Evolutionary conservation across 2,113 vertebrate genomes (phyloP).

Genomic region (Cololabis saira): DNA sequence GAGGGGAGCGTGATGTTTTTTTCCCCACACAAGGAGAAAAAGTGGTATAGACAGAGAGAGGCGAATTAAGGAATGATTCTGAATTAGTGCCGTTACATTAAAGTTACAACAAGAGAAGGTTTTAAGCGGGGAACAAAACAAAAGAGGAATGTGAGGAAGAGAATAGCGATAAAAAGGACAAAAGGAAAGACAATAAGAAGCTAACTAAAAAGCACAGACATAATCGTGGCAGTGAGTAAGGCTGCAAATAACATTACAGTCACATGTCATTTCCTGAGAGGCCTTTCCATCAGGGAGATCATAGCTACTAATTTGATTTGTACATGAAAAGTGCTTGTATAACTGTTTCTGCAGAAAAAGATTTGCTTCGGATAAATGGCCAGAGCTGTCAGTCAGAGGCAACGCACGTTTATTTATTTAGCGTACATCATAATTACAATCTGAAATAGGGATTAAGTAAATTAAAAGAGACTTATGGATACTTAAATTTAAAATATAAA

Average conservation of each 20-base stretch:
- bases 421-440: no score
- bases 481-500: no score
- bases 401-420: no score
- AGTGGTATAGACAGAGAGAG: conserved; percentile 41
- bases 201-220: conserved; percentile 5
- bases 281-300: conserved; percentile 59
- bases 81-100: conserved; percentile 45
- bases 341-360: conserved; percentile 29
- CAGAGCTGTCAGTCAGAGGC: not conserved
- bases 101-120: conserved; percentile 42
- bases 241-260: conserved; percentile 47
- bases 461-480: no score
- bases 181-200: conserved; percentile 14
- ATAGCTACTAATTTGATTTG: conserved; percentile 66
- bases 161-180: not conserved
- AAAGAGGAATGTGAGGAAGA: not conserved
- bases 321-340: conserved; percentile 25
- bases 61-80: conserved; percentile 44
- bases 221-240: conserved; percentile 49
- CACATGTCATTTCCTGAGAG: conserved; percentile 66
- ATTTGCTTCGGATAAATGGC: conserved; percentile 34
- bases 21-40: conserved; percentile 41
- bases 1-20: conserved; percentile 61
- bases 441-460: no score
- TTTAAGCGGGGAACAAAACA: not conserved